These are phyloP conservation scores for Acipenser ruthenus DNA, from an alignment of 2,797 vertebrate genomes.

Conservation along the genomic window DNA sequence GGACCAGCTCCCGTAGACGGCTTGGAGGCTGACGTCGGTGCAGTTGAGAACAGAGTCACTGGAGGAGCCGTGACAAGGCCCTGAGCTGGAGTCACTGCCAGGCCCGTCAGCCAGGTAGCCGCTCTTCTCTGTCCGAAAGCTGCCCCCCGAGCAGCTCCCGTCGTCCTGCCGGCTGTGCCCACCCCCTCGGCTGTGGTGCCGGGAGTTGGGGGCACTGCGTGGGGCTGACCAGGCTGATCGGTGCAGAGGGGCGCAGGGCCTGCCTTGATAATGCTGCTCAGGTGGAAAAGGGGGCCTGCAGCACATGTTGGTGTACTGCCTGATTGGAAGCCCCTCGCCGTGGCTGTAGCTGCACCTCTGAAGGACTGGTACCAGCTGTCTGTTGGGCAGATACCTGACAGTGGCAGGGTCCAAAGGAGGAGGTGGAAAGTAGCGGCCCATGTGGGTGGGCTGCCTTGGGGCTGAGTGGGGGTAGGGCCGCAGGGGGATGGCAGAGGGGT, in stretches of 20 bases:
- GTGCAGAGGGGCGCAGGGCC: conserved; percentile 60
- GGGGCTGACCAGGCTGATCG: conserved; percentile 51
- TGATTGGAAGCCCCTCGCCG: conserved; percentile 41
- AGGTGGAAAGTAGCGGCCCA: conserved; percentile 67
- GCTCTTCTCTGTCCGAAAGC: conserved; percentile 83
- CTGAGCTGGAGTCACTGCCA: conserved; percentile 91
- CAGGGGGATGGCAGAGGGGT: conserved; percentile 61
- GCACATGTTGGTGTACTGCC: conserved; percentile 49
- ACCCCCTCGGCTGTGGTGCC: conserved; percentile 45
- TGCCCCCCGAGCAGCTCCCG: conserved; percentile 85
- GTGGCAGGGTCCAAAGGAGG: conserved; percentile 62
- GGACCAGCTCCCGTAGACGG: conserved; percentile 91
- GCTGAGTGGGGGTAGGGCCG: conserved; percentile 62
- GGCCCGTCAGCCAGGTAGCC: conserved; percentile 91
- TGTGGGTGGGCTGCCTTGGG: conserved; percentile 49
- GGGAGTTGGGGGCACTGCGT: conserved; percentile 44
- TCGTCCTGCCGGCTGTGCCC: conserved; percentile 62
- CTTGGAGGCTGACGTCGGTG: conserved; percentile 86
- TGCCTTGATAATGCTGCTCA: conserved; percentile 42
- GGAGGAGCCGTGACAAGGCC: conserved; percentile 90
- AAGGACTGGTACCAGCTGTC: conserved; percentile 43
- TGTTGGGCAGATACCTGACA: conserved; percentile 62
- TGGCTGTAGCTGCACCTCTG: conserved; percentile 51
- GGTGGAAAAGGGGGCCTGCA: conserved; percentile 45
- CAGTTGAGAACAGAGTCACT: conserved; percentile 94